Evolutionary conservation across 2,113 vertebrate species (phyloP), one percentile per base, ranked within the genome.

Genomic region (Marmota monax): DNA sequence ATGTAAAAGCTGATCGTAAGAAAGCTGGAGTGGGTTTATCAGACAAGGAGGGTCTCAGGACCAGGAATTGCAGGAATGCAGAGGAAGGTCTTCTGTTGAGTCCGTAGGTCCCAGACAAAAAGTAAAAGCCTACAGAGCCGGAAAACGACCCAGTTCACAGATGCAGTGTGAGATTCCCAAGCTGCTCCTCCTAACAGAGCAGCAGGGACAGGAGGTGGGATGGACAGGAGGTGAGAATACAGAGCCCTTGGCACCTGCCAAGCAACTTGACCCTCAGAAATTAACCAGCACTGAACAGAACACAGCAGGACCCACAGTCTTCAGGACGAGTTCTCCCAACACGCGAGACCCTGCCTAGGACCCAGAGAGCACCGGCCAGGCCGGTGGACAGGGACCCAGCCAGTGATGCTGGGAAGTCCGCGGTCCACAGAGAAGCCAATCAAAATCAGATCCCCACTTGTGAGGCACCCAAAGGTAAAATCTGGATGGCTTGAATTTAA

Each of bases 161-260:
- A n/a, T 0, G 0, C 2, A 16, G 5, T 0, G 1, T 34, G 51
- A n/a, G 29, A 17, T 2, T 3, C 1, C 27, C 7, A 1, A 16
- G 51, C 6, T 17, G 29, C 10, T 27, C 37, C 42, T 20, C 7
- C 0, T 16, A 12, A 78, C 12, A 10, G 88, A 32, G 2, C 4
- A 42, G 11, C 1, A 5, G 29, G 37, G 37, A 37, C 48, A 37
- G 4, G 13, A 10, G 39, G 39, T 39, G 39, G 39, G 39, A 39
- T 39, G 39, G 39, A 39, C 39, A 37, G 39, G 39, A 14, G 4
- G 22, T 0, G 2, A 14, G 0, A 12, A 7, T 3, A 4, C 0
- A 0, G 69, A 18, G 61, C 29, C 16, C 25, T 1, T 2, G 11
- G 22, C 23, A 29, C 3, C 18, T 3, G 0, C 4, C 20, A 0